Evolutionary conservation across 2,888 invertebrate species (phyloP), one percentile per base, ranked within the genome.

Genomic region (Drosophila recens): DNA sequence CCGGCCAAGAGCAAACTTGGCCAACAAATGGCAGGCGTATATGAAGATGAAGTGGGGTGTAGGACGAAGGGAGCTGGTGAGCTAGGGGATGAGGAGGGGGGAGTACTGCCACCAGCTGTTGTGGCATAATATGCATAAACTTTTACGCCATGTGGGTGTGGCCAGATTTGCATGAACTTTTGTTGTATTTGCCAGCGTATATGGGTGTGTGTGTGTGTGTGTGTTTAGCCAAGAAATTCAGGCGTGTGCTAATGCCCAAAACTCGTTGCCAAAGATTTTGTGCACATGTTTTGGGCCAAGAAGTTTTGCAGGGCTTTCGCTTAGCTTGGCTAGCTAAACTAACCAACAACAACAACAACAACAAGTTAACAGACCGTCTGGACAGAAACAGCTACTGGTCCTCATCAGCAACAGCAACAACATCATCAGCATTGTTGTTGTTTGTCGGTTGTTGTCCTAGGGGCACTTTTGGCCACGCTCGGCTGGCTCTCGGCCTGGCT

Each of bases 241-340:
- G 84, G 87, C 89, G 89, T 84, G 89, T 84, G 84, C 84, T 84
- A 84, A 89, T 84, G 87, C 84, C 66, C 72, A 68, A 82, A 84
- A 87, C 79, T 84, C 75, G 63, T 56, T 73, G 65, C 67, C 75
- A 82, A 81, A 87, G 84, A 84, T 87, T 75, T 75, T 64, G 51
- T 87, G 86, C 84, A 87, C 86, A 85, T 84, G 89, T 87, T 84
- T 84, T 75, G 79, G 74, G 63, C 74, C 70, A 78, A 72, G 67
- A 87, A 83, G 82, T 83, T 83, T 83, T 70, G 34, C 67, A 48
- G 64, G 62, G 71, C 61, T 53, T 56, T 58, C 58, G 61, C 23
- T 64, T 33, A 63, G 40, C 23, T 64, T 58, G 61, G 59, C 69
- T 62, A 61, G 43, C 79, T 54, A 59, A 80, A 71, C 75, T 67